A percentile compares a stretch with the other conserved stretches of the same genome.
These are phyloP conservation scores for Lasioglossum morio DNA, from an alignment of 2,888 invertebrate species.

Conservation along the genomic window DNA sequence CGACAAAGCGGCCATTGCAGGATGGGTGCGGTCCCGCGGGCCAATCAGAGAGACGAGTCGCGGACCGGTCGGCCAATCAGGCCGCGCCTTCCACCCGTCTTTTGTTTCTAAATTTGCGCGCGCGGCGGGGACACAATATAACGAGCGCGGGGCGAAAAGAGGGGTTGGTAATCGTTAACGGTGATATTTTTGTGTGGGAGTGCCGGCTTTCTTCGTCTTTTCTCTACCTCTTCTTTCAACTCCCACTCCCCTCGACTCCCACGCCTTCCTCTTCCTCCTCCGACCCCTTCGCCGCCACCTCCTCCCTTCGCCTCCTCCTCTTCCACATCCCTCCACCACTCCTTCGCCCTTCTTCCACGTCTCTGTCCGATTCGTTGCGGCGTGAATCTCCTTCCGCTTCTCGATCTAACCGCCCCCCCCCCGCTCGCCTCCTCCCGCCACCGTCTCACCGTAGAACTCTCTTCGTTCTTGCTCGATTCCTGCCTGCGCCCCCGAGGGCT, in stretches of 20 bases:
- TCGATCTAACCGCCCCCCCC: constrained; percentile 36
- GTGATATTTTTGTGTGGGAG: constrained; percentile 79
- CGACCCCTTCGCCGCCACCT: constrained; percentile 29
- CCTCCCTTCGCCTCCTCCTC: constrained; percentile 35
- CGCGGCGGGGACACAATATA: constrained; percentile 82
- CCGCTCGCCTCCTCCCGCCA: not conserved
- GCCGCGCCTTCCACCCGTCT: constrained; percentile 78
- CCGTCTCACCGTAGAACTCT: constrained; percentile 49
- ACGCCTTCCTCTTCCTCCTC: constrained; percentile 35
- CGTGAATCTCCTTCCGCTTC: constrained; percentile 63
- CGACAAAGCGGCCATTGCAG: constrained; percentile 85
- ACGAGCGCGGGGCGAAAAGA: constrained; percentile 76
- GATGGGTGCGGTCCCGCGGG: constrained; percentile 84
- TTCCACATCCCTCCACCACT: constrained; percentile 14
- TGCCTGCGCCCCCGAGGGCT: constrained; percentile 50
- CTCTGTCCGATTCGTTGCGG: constrained; percentile 41
- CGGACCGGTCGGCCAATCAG: constrained; percentile 83
- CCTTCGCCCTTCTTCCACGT: constrained; percentile 47
- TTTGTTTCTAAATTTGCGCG: constrained; percentile 82
- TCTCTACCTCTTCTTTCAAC: constrained; percentile 50
- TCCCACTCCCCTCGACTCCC: constrained; percentile 31
- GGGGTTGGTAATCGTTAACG: constrained; percentile 82
- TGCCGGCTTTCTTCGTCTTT: constrained; percentile 57
- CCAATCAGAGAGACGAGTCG: constrained; percentile 83
- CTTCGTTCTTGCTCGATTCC: constrained; percentile 62